Base-by-base conservation (phyloP, 2,113 vertebrate genomes). In the Coreoperca whiteheadi region DNA sequence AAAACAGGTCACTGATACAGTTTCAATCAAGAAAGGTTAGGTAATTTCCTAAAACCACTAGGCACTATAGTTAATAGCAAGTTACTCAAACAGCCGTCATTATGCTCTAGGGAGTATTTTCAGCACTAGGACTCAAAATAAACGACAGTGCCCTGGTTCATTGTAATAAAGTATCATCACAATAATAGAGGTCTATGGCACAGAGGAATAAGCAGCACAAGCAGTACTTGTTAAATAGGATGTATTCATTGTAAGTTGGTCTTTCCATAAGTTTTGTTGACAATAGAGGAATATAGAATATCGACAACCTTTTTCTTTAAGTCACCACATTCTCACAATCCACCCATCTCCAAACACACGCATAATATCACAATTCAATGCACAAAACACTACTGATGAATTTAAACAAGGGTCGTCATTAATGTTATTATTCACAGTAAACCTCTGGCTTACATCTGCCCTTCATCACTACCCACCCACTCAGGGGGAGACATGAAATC, bases 381-480 rank as follows among this genome's bases (percentile, higher is more conserved):
- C 34, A 67, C 32, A 68, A 60, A 66, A 64, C 39, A 48, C 56
- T 28, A 74, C 50, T 70, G 41, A 43, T 12, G 14, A 46, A 46
- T 46, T 4, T 15, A 46, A 46, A 15, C 15, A 46, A 46, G 14
- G 14, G 15, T 46, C 12, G 14, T 15, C 14, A 4, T 46, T 46
- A 46, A 46, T 46, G 15, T 46, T 46, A 46, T 46, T 15, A 46
- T 46, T 32, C 23, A 80, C 86, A 93, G 90, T 71, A 74, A 87
- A 89, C 77, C 81, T 65, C 65, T 79, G 71, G 81, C 84, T 77
- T 50, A 51, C 63, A 66, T 74, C 68, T 84, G 76, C 79, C 77
- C 74, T 82, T 84, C 79, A 77, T 84, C 39, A 30, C 53, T 56
- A 72, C 61, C 90, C 79, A 85, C 61, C 61, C 66, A 85, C 81